Evolutionary conservation across 2,888 invertebrate species (phyloP).

Genomic region (Trissoscelio sp.): DNA sequence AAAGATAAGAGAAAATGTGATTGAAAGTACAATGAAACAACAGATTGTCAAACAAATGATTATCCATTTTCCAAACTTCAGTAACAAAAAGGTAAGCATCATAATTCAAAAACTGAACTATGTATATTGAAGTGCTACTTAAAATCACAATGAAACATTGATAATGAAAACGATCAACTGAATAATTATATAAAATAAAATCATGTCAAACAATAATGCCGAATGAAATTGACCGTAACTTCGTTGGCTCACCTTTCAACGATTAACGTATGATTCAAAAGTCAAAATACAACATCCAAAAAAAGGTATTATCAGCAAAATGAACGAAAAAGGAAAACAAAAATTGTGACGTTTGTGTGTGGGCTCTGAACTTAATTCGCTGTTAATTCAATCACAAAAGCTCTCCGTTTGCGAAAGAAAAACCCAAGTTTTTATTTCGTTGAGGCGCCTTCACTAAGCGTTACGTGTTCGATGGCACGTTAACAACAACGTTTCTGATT

Average conservation of each 20-base stretch:
- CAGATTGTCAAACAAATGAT: too few relatives aligned
- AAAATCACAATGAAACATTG: slow-evolving; percentile 31
- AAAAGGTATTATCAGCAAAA: slow-evolving; percentile 5
- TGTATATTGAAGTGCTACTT: slow-evolving; percentile 22
- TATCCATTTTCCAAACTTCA: slow-evolving; percentile 32
- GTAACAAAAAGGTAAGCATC: slow-evolving; percentile 21
- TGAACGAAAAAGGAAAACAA: slow-evolving; percentile 2
- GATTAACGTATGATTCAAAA: not conserved
- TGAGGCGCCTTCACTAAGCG: slow-evolving; percentile 7
- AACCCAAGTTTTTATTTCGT: slow-evolving; percentile 21
- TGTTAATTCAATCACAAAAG: slow-evolving; percentile 44
- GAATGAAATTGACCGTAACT: slow-evolving; percentile 5
- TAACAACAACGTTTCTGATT: not conserved
- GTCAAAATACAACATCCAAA: slow-evolving; percentile 26
- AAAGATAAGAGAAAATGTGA: too few relatives aligned
- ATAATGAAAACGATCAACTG: slow-evolving; percentile 29
- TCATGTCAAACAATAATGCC: slow-evolving; percentile 14
- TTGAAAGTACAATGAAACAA: too few relatives aligned
- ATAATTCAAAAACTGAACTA: slow-evolving; percentile 7
- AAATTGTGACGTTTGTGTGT: slow-evolving; percentile 8
- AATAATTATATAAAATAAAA: slow-evolving; percentile 12
- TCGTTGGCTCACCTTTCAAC: slow-evolving; percentile 1
- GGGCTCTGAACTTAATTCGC: slow-evolving; percentile 41
- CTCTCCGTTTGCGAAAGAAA: slow-evolving; percentile 22
- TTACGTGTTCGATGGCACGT: not conserved